Conservation (phyloP, 2,888 invertebrate genomes). For the Andrena chrysosceles region DNA sequence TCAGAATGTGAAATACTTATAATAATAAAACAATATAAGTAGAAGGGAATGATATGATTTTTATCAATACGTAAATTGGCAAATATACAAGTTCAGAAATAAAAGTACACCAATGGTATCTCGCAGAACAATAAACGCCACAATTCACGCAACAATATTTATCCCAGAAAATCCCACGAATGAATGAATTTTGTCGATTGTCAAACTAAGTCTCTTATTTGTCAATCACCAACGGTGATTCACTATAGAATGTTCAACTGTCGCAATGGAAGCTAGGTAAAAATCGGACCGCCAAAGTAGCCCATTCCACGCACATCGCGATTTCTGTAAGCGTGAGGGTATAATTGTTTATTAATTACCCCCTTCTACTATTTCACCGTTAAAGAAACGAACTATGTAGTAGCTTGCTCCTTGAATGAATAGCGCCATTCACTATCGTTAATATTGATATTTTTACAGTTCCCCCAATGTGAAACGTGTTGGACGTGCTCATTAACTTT, state of each 20-base stretch:
- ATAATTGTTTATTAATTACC: background rate
- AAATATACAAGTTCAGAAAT: background rate
- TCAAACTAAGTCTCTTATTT: background rate
- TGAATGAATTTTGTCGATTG: conserved; percentile 37
- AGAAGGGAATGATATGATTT: no score
- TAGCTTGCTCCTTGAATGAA: no score
- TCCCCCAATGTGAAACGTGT: background rate
- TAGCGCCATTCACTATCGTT: background rate
- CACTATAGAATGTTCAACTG: conserved; percentile 5
- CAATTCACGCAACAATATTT: background rate
- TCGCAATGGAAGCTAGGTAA: background rate
- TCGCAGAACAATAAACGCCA: background rate
- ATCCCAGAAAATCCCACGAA: background rate
- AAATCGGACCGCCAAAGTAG: background rate
- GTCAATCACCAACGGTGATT: background rate
- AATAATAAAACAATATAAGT: no score
- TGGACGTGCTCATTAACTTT: no score
- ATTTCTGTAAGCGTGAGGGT: background rate
- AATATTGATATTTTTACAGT: background rate
- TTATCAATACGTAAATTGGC: background rate
- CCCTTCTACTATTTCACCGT: background rate
- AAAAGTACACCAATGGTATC: background rate
- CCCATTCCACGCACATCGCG: background rate
- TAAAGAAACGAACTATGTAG: background rate
- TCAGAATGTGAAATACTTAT: no score